Conservation (phyloP, 1,140 invertebrate genomes). For the Drosophila arizonae region DNA sequence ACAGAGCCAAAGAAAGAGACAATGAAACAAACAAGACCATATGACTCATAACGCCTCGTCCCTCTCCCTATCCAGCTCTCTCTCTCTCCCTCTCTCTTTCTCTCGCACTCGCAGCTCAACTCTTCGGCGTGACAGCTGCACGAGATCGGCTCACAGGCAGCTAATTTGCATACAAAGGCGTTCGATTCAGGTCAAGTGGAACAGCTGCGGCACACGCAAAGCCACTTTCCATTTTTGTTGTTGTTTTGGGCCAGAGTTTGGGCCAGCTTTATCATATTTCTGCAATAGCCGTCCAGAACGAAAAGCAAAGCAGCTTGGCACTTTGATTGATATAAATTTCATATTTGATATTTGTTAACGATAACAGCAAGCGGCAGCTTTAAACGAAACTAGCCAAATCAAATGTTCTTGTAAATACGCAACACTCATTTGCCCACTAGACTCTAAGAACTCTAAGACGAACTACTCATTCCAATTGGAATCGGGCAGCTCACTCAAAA, state of each 20-base stretch:
- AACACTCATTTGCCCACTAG: constrained; percentile 37
- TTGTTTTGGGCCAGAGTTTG: constrained; percentile 4
- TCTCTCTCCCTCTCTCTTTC: neutral
- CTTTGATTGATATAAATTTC: constrained; percentile 29
- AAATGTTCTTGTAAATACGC: constrained; percentile 47
- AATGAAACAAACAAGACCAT: constrained; percentile 43
- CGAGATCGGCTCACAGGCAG: constrained; percentile 22
- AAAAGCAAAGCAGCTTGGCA: constrained; percentile 32
- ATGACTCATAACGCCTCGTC: constrained; percentile 39
- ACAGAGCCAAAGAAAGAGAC: constrained; percentile 32
- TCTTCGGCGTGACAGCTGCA: constrained; percentile 31
- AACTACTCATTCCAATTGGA: constrained; percentile 18
- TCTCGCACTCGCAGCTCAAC: constrained; percentile 11
- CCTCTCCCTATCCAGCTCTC: neutral
- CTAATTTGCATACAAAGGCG: constrained; percentile 78
- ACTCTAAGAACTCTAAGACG: constrained; percentile 25
- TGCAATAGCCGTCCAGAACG: constrained; percentile 23
- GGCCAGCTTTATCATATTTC: constrained; percentile 20
- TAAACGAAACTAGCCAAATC: constrained; percentile 38
- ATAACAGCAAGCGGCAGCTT: constrained; percentile 11
- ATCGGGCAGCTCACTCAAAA: constrained; percentile 34
- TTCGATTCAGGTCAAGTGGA: constrained; percentile 61
- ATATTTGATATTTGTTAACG: constrained; percentile 23
- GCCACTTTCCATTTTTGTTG: neutral
- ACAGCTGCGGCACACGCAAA: constrained; percentile 51